Percentiles rank a stretch among this genome's conserved stretches.
Conservation (phyloP, 2,113 vertebrate genomes). For the Pan troglodytes region NHGRI_mPanTro3-v2.1_pri NC_072404.2:166764501-166765000, state of each 20-base stretch:
- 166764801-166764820: no score
- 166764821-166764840: neutral
- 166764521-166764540: neutral
- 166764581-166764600: neutral
- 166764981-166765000: accelerated
- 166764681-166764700: accelerated
- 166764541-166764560: accelerated
- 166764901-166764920: neutral
- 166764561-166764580: no score
- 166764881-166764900: neutral
- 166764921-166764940: neutral
- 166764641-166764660: neutral
- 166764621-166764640: accelerated
- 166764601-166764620: accelerated
- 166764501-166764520: no score
- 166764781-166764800: neutral
- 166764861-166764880: no score
- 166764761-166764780: neutral
- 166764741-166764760: neutral
- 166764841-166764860: neutral
- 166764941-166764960: neutral
- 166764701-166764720: neutral
- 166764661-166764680: accelerated
- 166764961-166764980: neutral
- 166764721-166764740: neutral